Percentiles rank a stretch among this genome's conserved stretches.
phyloP scores from a whole-genome alignment of 2,113 vertebrate genomes.

The Naja naja region DNA sequence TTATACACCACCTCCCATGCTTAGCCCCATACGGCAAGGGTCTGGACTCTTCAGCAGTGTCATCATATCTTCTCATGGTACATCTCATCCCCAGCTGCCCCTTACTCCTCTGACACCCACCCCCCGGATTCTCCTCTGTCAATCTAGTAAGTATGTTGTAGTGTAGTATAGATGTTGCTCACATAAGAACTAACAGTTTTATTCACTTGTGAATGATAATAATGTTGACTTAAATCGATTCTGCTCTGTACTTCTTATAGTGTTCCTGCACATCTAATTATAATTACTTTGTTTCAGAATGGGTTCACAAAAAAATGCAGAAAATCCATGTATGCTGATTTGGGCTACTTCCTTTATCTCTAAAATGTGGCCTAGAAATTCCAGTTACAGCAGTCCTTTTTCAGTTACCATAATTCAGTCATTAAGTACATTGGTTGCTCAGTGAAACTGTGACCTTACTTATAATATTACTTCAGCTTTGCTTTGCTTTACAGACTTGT shows the following conservation, averaged over 20 bases:
- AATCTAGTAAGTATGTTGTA: conserved; percentile 72
- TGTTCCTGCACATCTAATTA: not conserved
- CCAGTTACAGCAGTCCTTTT: not conserved
- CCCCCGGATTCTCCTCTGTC: conserved; percentile 75
- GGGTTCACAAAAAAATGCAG: not conserved
- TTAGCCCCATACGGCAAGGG: conserved; percentile 83
- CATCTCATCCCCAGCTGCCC: conserved; percentile 67
- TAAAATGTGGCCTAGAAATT: not conserved
- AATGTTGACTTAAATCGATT: not conserved
- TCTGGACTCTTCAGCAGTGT: conserved; percentile 85
- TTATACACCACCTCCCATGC: conserved; percentile 87
- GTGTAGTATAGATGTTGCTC: not conserved
- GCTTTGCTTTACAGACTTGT: not conserved
- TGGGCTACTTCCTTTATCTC: not conserved
- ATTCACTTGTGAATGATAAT: not conserved
- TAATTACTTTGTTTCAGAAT: not conserved
- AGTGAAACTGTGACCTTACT: not conserved
- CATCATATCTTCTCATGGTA: conserved; percentile 61
- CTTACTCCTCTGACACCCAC: conserved; percentile 75
- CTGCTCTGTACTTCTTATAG: not conserved
- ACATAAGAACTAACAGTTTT: fast-evolving
- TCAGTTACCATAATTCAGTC: not conserved
- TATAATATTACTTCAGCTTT: not conserved
- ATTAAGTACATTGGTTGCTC: not conserved
- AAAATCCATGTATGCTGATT: not conserved